phyloP scores from a whole-genome alignment of 2,888 invertebrate species.

The Salticus scenicus region DNA sequence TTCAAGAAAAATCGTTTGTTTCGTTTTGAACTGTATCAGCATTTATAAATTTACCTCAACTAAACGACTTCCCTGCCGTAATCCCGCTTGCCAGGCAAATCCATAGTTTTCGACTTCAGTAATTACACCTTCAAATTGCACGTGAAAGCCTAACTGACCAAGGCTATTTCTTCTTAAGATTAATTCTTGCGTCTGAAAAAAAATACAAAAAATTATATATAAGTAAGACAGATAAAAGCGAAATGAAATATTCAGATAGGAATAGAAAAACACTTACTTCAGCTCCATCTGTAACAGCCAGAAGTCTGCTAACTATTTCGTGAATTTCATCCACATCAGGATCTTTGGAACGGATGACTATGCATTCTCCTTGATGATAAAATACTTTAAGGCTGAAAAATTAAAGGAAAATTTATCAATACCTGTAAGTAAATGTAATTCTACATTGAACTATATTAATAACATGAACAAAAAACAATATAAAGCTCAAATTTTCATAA shows the following conservation, averaged over 20 bases:
- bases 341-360: constrained; percentile 86
- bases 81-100: constrained; percentile 82
- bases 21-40: too few relatives aligned
- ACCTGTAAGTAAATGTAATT: too few relatives aligned
- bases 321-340: constrained; percentile 81
- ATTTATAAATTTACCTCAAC: constrained; percentile 82
- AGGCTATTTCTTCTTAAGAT: constrained; percentile 86
- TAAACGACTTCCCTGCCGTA: constrained; percentile 90
- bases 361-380: constrained; percentile 95
- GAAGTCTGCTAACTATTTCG: constrained; percentile 87
- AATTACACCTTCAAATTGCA: constrained; percentile 94
- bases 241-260: too few relatives aligned
- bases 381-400: constrained; percentile 81
- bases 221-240: too few relatives aligned
- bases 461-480: too few relatives aligned
- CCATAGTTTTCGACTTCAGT: constrained; percentile 88
- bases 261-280: constrained; percentile 74
- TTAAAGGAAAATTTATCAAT: too few relatives aligned
- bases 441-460: too few relatives aligned
- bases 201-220: too few relatives aligned
- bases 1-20: too few relatives aligned
- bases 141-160: constrained; percentile 87
- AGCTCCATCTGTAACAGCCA: constrained; percentile 83
- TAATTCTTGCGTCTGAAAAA: constrained; percentile 83
- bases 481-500: too few relatives aligned